Base-by-base conservation (phyloP, 2,888 invertebrate species). In the Mimas tiliae region DNA sequence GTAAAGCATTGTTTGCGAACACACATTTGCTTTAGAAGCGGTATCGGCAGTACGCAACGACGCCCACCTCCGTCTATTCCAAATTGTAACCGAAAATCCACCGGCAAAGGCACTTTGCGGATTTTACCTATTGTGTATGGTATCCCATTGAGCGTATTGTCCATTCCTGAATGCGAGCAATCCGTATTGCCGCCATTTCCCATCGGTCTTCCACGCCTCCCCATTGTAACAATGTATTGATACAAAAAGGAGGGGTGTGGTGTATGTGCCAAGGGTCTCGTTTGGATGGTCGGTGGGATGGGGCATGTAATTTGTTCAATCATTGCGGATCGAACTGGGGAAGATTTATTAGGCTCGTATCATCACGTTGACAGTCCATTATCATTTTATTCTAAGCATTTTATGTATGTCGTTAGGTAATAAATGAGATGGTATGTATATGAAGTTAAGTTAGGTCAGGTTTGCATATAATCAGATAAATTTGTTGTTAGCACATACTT, bases 301-400 rank as follows among this genome's bases (percentile, higher is more conserved):
- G 71, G 72, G 69, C 72, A 73, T 79, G 79, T 82, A 82, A 84
- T 85, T 83, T 79, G 83, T 77, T 73, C 76, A 74, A 79, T 80
- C 78, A 81, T 81, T 77, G 79, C 70, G 73, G 75, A 78, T 76
- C 67, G 79, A 79, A 78, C 75, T 77, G 77, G 75, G 71, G 72
- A 76, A 82, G 82, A 84, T 83, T 83, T 83, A 81, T 83, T 72
- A 76, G 73, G 66, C 65, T 69, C 62, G 64, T 68, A 66, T 66
- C 50, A 51, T 62, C 52, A 33, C 33, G 62, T 63, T 66, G 63
- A 63, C 21, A 48, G 19, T 65, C 14, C 38, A 55, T 19, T 55
- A 34, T 27, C 27, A n/a, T n/a, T n/a, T n/a, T 64, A 27, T 53
- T n/a, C n/a, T n/a, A n/a, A n/a, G n/a, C 48, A 48, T 48, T 48